These are phyloP conservation scores for Tragelaphus eurycerus DNA, from an alignment of 2,797 vertebrate species.

Conservation along the genomic window DNA sequence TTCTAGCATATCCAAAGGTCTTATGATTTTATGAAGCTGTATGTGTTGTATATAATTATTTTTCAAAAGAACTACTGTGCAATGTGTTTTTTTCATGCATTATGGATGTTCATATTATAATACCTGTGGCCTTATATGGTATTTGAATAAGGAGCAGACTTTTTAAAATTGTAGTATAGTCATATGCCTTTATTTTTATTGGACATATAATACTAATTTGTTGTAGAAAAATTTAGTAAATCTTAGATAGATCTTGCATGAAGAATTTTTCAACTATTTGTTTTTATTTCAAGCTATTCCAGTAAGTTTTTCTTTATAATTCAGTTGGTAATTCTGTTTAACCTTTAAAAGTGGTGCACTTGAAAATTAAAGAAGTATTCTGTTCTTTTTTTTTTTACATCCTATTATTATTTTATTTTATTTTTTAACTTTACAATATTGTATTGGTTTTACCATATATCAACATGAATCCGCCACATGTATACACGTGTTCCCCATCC, in stretches of 20 bases:
- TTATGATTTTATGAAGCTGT: constrained; percentile 56
- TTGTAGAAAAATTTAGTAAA: neutral
- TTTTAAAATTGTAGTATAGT: neutral
- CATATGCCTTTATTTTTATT: neutral
- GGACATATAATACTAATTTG: neutral
- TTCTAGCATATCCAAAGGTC: constrained; percentile 42
- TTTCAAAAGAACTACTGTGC: constrained; percentile 60
- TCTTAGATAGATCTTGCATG: neutral
- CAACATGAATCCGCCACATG: too few relatives aligned
- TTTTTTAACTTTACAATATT: too few relatives aligned
- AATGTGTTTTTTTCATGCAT: constrained; percentile 38
- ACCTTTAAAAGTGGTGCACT: neutral
- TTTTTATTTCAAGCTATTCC: neutral
- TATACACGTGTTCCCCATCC: too few relatives aligned
- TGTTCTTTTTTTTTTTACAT: neutral
- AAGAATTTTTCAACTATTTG: neutral
- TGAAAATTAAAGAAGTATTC: neutral
- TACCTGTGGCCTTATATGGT: neutral
- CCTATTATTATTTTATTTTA: too few relatives aligned
- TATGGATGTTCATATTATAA: neutral
- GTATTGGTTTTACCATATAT: too few relatives aligned
- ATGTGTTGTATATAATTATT: constrained; percentile 51
- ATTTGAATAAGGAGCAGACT: neutral
- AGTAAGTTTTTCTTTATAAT: neutral
- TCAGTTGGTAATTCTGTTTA: neutral